These are phyloP conservation scores for Oasisia sp. DNA, from an alignment of 2,888 invertebrate species.

Conservation along the genomic window DNA sequence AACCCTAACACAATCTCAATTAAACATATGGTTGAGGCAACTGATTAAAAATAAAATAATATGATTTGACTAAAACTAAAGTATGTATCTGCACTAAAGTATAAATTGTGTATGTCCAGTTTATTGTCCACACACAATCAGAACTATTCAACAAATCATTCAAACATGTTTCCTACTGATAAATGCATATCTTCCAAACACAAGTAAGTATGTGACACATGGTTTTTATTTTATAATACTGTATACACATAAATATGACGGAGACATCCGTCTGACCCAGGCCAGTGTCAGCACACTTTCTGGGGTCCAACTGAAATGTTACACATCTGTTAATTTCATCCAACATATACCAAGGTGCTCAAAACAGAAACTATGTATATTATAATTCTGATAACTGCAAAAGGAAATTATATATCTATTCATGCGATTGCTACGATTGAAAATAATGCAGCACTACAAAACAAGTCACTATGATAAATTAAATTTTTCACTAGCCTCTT, in stretches of 20 bases:
- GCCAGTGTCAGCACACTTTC: not conserved
- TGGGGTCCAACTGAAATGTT: not conserved
- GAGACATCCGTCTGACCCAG: not conserved
- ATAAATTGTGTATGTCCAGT: no score
- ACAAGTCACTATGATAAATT: not conserved
- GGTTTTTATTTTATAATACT: constrained; percentile 3
- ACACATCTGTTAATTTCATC: not conserved
- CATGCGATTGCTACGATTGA: not conserved
- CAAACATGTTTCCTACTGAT: no score
- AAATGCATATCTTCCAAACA: not conserved
- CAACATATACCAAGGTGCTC: not conserved
- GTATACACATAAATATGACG: not conserved
- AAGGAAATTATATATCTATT: not conserved
- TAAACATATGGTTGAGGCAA: no score
- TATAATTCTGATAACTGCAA: not conserved
- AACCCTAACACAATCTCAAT: no score
- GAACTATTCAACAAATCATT: no score
- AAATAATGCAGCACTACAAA: not conserved
- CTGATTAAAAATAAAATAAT: no score
- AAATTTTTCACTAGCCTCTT: not conserved
- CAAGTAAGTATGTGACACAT: constrained; percentile 7
- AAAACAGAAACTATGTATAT: not conserved
- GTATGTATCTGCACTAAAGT: no score
- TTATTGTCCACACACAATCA: no score
- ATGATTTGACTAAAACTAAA: no score